Percentiles rank a stretch among this genome's conserved stretches.
Evolutionary conservation across 2,888 invertebrate species (phyloP).

Genomic region (Acanthosoma haemorrhoidale): DNA sequence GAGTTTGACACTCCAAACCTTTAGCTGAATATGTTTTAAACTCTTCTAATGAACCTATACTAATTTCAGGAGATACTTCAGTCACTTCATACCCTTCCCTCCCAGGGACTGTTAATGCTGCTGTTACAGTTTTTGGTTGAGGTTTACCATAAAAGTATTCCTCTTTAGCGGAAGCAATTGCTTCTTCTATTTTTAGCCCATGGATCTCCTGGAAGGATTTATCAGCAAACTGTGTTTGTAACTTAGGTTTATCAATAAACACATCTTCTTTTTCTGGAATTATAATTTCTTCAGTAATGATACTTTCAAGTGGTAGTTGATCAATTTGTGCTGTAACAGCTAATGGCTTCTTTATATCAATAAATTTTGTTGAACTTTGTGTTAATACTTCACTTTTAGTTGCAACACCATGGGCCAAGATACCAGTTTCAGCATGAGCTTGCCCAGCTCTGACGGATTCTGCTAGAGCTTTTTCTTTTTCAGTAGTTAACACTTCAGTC

Average conservation of each 20-base stretch:
- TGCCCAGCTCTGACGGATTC: slow-evolving; percentile 41
- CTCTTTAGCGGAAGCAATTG: slow-evolving; percentile 46
- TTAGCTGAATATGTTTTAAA: slow-evolving; percentile 44
- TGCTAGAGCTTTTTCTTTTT: slow-evolving; percentile 48
- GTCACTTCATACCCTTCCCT: slow-evolving; percentile 42
- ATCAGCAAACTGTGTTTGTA: slow-evolving; percentile 44
- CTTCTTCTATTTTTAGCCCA: slow-evolving; percentile 45
- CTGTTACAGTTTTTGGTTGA: slow-evolving; percentile 39
- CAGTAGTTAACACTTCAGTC: slow-evolving; percentile 48
- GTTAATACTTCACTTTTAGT: slow-evolving; percentile 50
- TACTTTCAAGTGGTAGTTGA: slow-evolving; percentile 52
- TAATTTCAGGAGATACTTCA: slow-evolving; percentile 40
- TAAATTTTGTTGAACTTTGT: slow-evolving; percentile 43
- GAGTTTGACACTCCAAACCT: slow-evolving; percentile 41
- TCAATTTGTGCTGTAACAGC: slow-evolving; percentile 45
- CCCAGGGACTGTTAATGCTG: slow-evolving; percentile 40
- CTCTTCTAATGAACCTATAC: slow-evolving; percentile 43
- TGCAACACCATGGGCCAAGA: slow-evolving; percentile 49
- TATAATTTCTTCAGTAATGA: slow-evolving; percentile 52
- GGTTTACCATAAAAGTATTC: slow-evolving; percentile 40
- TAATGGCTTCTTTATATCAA: slow-evolving; percentile 42
- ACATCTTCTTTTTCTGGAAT: slow-evolving; percentile 47
- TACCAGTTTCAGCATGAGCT: slow-evolving; percentile 43
- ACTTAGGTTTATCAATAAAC: slow-evolving; percentile 44
- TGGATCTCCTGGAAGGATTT: slow-evolving; percentile 45